Percentiles rank a stretch among this genome's conserved stretches.
These are phyloP conservation scores for Omphaloscelis lunosa DNA, from an alignment of 2,888 invertebrate species.

Conservation along the genomic window DNA sequence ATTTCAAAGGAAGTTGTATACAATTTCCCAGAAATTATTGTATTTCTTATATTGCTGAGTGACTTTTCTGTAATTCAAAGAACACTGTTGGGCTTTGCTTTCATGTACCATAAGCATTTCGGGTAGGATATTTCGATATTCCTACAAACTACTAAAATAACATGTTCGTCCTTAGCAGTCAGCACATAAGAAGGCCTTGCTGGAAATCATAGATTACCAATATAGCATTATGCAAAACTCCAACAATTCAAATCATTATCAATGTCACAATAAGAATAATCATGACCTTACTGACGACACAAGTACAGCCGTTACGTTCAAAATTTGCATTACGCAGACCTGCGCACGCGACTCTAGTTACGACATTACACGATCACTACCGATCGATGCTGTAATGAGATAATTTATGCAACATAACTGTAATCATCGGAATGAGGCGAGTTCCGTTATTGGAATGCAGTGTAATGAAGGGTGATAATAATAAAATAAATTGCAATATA, in stretches of 20 bases:
- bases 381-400: slow-evolving; percentile 42
- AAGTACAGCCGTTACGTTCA: slow-evolving; percentile 23
- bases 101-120: not conserved
- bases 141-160: not conserved
- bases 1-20: not conserved
- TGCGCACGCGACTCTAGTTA: slow-evolving; percentile 53
- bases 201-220: not conserved
- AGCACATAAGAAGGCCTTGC: not conserved
- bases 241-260: slow-evolving; percentile 24
- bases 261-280: slow-evolving; percentile 32
- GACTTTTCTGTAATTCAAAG: not conserved
- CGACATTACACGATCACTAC: slow-evolving; percentile 38
- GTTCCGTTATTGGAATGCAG: slow-evolving; percentile 35
- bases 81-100: not conserved
- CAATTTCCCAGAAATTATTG: not conserved
- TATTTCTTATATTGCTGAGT: not conserved
- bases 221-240: not conserved
- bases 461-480: slow-evolving; percentile 26
- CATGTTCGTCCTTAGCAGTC: not conserved
- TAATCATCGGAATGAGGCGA: slow-evolving; percentile 33
- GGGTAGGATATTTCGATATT: not conserved
- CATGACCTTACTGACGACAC: slow-evolving; percentile 37
- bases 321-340: slow-evolving; percentile 50
- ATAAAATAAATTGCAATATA: slow-evolving; percentile 32
- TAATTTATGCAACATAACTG: slow-evolving; percentile 40